Percentiles rank a stretch among this genome's conserved stretches.
These are phyloP conservation scores for Cactoblastis cactorum DNA, from an alignment of 2,888 invertebrate species.

Conservation along the genomic window DNA sequence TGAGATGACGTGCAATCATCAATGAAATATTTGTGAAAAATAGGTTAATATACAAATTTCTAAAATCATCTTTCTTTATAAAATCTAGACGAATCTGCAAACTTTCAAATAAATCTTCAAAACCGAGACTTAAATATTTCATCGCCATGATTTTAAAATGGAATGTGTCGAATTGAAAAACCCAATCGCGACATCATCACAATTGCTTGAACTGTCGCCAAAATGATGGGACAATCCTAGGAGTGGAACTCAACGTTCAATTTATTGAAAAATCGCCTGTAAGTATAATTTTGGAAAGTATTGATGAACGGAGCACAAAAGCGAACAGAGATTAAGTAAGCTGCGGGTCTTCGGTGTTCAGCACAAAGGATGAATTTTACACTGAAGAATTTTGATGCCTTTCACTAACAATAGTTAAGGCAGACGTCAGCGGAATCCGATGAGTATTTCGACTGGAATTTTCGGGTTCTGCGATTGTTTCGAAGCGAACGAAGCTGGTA, in stretches of 20 bases:
- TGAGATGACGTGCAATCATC: too few species aligned
- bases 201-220: not conserved
- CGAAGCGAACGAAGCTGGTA: conserved; percentile 22
- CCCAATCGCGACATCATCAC: not conserved
- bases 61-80: too few species aligned
- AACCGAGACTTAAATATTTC: not conserved
- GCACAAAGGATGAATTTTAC: conserved; percentile 60
- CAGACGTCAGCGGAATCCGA: conserved; percentile 42
- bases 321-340: conserved; percentile 62
- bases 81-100: too few species aligned
- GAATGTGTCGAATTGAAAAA: conserved; percentile 7
- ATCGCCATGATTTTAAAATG: not conserved
- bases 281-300: conserved; percentile 59
- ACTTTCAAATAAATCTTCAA: too few species aligned
- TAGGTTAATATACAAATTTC: too few species aligned
- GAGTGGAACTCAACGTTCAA: not conserved
- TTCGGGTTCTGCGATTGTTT: conserved; percentile 48
- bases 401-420: conserved; percentile 48
- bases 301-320: conserved; percentile 61
- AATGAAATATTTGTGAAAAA: too few species aligned
- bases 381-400: conserved; percentile 59
- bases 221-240: not conserved
- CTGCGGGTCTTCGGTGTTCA: conserved; percentile 57
- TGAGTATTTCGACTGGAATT: conserved; percentile 55
- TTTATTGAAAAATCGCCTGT: conserved; percentile 32